phyloP scores from a whole-genome alignment of 2,888 invertebrate species.

The Yponomeuta malinellus region DNA sequence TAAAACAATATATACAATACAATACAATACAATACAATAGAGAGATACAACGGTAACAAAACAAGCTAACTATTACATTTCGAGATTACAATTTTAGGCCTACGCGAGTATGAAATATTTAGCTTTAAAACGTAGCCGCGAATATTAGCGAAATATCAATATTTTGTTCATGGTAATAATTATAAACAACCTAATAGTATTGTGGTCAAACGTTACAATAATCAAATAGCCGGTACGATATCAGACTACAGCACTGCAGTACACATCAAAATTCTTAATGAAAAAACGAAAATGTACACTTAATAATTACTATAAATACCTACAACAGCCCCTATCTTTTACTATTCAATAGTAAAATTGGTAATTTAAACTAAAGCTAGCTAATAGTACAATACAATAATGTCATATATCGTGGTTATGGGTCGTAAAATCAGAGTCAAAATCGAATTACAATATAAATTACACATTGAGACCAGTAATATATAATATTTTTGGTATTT shows the following conservation, averaged over 20 bases:
- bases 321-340: slow-evolving; percentile 67
- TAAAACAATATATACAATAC: slow-evolving; percentile 5
- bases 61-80: slow-evolving; percentile 34
- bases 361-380: slow-evolving; percentile 30
- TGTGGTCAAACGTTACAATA: background rate
- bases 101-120: slow-evolving; percentile 25
- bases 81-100: slow-evolving; percentile 63
- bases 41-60: slow-evolving; percentile 55
- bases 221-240: slow-evolving; percentile 28
- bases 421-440: slow-evolving; percentile 62
- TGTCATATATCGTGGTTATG: slow-evolving; percentile 44
- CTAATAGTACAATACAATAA: slow-evolving; percentile 43
- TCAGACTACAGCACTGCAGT: slow-evolving; percentile 35
- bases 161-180: slow-evolving; percentile 3
- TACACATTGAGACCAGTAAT: slow-evolving; percentile 7
- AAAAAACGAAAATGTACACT: slow-evolving; percentile 67
- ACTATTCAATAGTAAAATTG: slow-evolving; percentile 71
- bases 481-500: slow-evolving; percentile 8
- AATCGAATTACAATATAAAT: slow-evolving; percentile 29
- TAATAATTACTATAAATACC: slow-evolving; percentile 56
- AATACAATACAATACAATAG: slow-evolving; percentile 39
- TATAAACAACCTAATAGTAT: background rate
- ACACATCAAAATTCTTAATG: slow-evolving; percentile 30
- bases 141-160: background rate
- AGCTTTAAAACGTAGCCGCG: slow-evolving; percentile 1